These are phyloP conservation scores for Chaitophorus viminalis DNA, from an alignment of 2,888 invertebrate species.

Conservation along the genomic window DNA sequence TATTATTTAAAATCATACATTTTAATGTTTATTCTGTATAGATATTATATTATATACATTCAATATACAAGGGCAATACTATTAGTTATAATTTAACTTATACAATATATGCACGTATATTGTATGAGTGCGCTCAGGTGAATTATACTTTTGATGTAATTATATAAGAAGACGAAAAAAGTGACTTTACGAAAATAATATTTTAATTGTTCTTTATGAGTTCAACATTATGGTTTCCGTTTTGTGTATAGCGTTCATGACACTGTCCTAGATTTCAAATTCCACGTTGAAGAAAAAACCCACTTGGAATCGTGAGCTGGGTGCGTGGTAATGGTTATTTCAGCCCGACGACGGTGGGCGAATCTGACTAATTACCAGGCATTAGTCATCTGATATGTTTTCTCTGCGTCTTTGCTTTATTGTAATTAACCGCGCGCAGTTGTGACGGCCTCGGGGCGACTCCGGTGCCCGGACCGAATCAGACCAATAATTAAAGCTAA, in stretches of 20 bases:
- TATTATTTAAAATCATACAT: too few species aligned
- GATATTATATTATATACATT: too few species aligned
- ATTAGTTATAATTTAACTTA: too few species aligned
- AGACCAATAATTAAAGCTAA: slow-evolving; percentile 61
- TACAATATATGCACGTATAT: too few species aligned
- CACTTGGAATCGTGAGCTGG: slow-evolving; percentile 57
- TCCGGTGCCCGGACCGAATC: slow-evolving; percentile 54
- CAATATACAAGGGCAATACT: too few species aligned
- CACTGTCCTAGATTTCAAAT: slow-evolving; percentile 50
- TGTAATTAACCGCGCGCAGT: slow-evolving; percentile 57
- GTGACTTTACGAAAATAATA: not conserved
- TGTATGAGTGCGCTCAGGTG: too few species aligned
- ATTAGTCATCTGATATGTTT: slow-evolving; percentile 62
- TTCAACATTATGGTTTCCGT: not conserved
- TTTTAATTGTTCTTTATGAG: not conserved
- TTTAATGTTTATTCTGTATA: too few species aligned
- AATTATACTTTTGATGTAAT: too few species aligned
- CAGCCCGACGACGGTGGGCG: slow-evolving; percentile 57
- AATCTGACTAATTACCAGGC: slow-evolving; percentile 62
- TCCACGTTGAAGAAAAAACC: slow-evolving; percentile 35
- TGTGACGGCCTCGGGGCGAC: slow-evolving; percentile 58
- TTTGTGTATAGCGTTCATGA: not conserved
- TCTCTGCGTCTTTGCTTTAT: slow-evolving; percentile 44
- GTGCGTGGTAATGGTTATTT: slow-evolving; percentile 51
- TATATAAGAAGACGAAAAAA: not conserved